Evolutionary conservation across 2,113 vertebrate genomes (phyloP), one percentile per base, ranked within the genome.

Genomic region (Gallinago jamesoni): DNA sequence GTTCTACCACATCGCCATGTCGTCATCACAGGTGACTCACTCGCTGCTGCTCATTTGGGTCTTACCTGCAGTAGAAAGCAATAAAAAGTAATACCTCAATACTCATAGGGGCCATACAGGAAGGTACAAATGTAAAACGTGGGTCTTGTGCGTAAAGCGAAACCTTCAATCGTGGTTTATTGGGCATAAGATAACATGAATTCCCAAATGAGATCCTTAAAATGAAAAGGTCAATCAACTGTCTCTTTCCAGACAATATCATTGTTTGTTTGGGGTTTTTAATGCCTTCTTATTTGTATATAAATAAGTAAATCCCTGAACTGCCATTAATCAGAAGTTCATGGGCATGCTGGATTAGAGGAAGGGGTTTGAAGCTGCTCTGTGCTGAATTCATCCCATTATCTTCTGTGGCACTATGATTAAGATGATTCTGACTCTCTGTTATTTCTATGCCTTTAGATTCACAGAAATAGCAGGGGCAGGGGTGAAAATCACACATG

Each of bases 1-100:
- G 48, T 99, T 99, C 98, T 99, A 99, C 84, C 99, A 99, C 94
- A 99, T 99, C 28, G 98, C 99, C 31, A 99, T 99, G 98, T 99
- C 99, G 0, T 98, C 99, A 0, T 99, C 99, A 35, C 99, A 99
- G 98, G 99, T 99, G 89, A 87, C 21, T 33, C 31, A 3, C 52
- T 50, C 4, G 0, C 53, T 64, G 45, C 30, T 2, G 1, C 68
- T 86, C n/a, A 41, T 77, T 37, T 6, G 19, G 53, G 6, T 37
- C 50, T 78, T 60, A 35, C 59, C 45, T 30, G 43, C 15, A 59
- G n/a, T 33, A 84, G 33, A 20, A 59, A 84, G 63, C 30, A 39
- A 7, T 5, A 15, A 47, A 69, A 82, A 41, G 5, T 21, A 24
- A 2, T 64, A 35, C 8, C 39, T 88, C 41, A 43, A 45, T 47